phyloP scores from a whole-genome alignment of 2,113 vertebrate genomes.

The Cariama cristata region DNA sequence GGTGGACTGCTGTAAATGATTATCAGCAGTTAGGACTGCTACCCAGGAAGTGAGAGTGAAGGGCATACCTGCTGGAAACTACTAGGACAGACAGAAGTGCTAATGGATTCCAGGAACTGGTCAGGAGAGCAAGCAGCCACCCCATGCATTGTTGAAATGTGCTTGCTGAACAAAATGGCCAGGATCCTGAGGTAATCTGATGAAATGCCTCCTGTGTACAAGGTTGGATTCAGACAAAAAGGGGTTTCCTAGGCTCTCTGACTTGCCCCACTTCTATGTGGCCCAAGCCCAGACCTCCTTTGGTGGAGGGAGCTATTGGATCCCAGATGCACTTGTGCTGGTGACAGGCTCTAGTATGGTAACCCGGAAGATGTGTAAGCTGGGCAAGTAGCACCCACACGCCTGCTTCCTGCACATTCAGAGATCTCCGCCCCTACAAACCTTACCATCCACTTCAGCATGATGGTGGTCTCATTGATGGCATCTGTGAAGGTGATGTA shows the following conservation, averaged over 20 bases:
- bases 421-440: neutral
- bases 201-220: neutral
- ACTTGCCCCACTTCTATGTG: rapidly evolving
- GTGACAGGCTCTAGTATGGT: neutral
- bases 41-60: neutral
- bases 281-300: neutral
- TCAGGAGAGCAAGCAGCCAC: neutral
- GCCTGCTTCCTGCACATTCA: neutral
- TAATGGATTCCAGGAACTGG: neutral
- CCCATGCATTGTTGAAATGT: neutral
- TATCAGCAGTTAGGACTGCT: neutral
- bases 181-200: neutral
- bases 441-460: conserved; percentile 97
- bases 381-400: neutral
- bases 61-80: neutral
- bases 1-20: neutral
- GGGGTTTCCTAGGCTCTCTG: neutral
- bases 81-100: neutral
- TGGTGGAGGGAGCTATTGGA: neutral
- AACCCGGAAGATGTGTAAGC: neutral
- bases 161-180: neutral
- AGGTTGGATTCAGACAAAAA: neutral
- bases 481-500: conserved; percentile 98
- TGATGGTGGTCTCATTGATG: conserved; percentile 95
- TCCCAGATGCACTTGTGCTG: neutral